These are phyloP conservation scores for Callithrix jacchus DNA, from an alignment of 2,113 vertebrate species.

Conservation along the genomic window DNA sequence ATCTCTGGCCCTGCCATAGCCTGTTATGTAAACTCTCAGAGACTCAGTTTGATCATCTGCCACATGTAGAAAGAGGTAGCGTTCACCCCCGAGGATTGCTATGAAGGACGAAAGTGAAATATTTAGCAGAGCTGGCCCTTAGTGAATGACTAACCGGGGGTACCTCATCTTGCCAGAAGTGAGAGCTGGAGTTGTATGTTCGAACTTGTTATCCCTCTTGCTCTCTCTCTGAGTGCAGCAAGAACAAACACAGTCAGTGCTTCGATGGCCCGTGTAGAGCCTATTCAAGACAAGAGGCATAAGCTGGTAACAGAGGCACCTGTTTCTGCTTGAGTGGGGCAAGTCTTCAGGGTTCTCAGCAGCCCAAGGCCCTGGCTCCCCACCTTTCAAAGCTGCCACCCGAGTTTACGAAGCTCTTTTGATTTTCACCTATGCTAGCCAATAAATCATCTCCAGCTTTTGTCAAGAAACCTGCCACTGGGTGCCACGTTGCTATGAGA, in stretches of 20 bases:
- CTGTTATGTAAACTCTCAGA: not conserved
- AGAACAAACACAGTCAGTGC: not conserved
- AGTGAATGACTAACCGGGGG: not conserved
- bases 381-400: not conserved
- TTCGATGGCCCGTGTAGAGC: accelerated
- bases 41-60: accelerated
- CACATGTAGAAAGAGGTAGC: not conserved
- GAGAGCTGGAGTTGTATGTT: not conserved
- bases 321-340: not conserved
- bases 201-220: accelerated
- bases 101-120: not conserved
- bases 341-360: accelerated
- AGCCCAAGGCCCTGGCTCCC: not conserved
- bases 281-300: not conserved
- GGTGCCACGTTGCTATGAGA: not conserved
- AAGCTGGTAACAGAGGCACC: not conserved
- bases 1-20: not conserved
- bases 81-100: not conserved
- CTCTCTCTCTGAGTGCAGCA: accelerated
- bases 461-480: not conserved
- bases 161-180: not conserved
- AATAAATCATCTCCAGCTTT: not conserved
- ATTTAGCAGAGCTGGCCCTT: not conserved
- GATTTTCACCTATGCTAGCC: not conserved
- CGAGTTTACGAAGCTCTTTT: not conserved